Evolutionary conservation across 2,113 vertebrate species (phyloP), one percentile per base, ranked within the genome.

Genomic region (Athene cunicularia): DNA sequence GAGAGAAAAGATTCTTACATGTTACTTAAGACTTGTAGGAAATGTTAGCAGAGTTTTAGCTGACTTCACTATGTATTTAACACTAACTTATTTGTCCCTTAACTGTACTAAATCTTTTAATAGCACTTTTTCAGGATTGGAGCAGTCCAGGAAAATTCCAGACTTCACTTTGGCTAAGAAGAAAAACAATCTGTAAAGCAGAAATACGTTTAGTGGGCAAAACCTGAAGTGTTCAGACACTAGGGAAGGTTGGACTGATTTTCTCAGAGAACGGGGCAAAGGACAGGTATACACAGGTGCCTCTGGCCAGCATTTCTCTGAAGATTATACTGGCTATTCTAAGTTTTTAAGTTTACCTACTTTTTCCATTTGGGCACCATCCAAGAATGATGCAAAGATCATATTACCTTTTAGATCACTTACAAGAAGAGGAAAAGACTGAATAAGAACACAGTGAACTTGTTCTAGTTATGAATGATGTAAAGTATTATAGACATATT

Each of bases 61-160:
- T 90, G 93, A 91, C 90, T 84, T 89, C 85, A 73, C 28, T 77
- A 43, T 30, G 19, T 84, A 77, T 88, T 74, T 70, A 84, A 73
- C 43, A 35, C 23, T 56, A 94, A 77, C 50, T 86, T 80, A 63
- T 62, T 95, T 80, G 67, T 77, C 76, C 92, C 84, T 91, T 59
- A 95, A 71, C 72, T 56, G 35, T 43, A 92, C 50, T 82, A 94
- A 95, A 88, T 95, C 92, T 95, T 95, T 95, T 97, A 96, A 95
- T 97, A 96, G 91, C 83, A 83, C 91, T 97, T 96, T 96, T 97
- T 96, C 77, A 85, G 89, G 72, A 92, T 87, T 93, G 71, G 60
- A 96, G 84, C 68, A 96, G 68, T 95, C 86, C 95, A 95, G 80
- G 83, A 97, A 97, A 96, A 92, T 97, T 97, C 90, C 97, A 97